Evolutionary conservation across 37 sponge, comb jelly and placozoan genomes (phyloP), one percentile per base, ranked within the genome.

Genomic region (Chondrosia reniformis): DNA sequence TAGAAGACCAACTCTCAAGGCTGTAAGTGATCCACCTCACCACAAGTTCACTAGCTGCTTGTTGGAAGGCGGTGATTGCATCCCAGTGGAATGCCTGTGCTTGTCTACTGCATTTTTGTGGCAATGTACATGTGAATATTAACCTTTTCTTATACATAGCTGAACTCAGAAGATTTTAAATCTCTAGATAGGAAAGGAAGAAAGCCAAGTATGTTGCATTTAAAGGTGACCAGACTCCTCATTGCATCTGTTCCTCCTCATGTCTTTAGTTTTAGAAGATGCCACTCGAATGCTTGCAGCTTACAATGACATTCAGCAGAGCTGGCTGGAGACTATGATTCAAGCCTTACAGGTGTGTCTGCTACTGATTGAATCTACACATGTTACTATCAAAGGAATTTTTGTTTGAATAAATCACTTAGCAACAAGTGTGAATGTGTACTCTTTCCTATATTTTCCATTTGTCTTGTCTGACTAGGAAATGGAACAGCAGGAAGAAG

Each of bases 241-340:
- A 33, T 32, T 66, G 25, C 24, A 66, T 66, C 19, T 33, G 7
- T 22, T 21, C 10, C 43, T 45, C 65, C 12, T 30, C 21, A 25
- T 25, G 10, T 63, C 32, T 63, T 4, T 15, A 67, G 49, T 33
- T 28, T 1, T 57, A 84, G 90, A 82, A 38, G 90, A 90, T 41
- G 90, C 85, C 17, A 44, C 85, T 10, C 81, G 79, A 74, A 81
- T 73, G 58, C 39, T 82, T 34, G 79, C 84, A 62, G 74, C 17
- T 8, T 90, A 90, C 57, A 90, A 85, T 54, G 77, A 85, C 17
- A 79, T 75, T 5, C 90, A 85, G 52, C 33, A 77, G 55, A 63
- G 72, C 31, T 90, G 86, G 86, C 39, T 82, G 10, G 90, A 90
- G 31, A 79, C 82, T 71, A 85, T 90, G 90, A 85, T 90, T 43